A percentile compares a stretch with the other conserved stretches of the same genome.
These are phyloP conservation scores for Dryomyza anilis DNA, from an alignment of 2,888 invertebrate species.

Conservation along the genomic window DNA sequence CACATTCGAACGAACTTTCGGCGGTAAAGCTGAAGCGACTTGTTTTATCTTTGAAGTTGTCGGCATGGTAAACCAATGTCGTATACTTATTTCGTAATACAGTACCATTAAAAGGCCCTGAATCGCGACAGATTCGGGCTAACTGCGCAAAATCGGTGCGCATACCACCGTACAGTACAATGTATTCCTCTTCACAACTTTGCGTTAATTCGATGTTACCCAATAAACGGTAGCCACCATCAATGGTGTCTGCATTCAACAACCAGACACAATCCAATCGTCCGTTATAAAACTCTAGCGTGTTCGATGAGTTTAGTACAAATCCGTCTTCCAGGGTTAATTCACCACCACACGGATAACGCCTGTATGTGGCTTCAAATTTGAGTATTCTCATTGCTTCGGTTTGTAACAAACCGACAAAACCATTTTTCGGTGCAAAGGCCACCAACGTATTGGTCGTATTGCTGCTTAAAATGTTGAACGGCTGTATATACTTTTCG, in stretches of 20 bases:
- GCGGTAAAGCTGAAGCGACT: conserved; percentile 38
- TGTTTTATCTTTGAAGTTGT: conserved; percentile 39
- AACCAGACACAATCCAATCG: conserved; percentile 77
- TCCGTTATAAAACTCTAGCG: conserved; percentile 38
- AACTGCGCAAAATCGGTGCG: conserved; percentile 45
- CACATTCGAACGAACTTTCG: conserved; percentile 63
- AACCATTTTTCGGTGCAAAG: conserved; percentile 36
- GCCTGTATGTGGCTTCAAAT: conserved; percentile 65
- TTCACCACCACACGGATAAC: conserved; percentile 73
- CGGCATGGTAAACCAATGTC: conserved; percentile 72
- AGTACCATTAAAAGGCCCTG: conserved; percentile 30
- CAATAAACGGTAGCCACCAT: conserved; percentile 48
- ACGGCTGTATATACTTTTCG: neutral
- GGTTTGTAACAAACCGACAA: conserved; percentile 40
- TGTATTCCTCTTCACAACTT: conserved; percentile 66
- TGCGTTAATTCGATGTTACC: conserved; percentile 64
- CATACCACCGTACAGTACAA: conserved; percentile 59
- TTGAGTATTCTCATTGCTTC: conserved; percentile 24
- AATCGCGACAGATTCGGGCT: conserved; percentile 66
- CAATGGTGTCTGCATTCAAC: conserved; percentile 47
- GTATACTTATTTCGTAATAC: conserved; percentile 53
- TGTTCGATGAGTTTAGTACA: conserved; percentile 54
- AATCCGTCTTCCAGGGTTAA: conserved; percentile 54
- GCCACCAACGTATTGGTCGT: conserved; percentile 34
- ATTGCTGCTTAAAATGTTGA: conserved; percentile 29